Percentiles rank a stretch among this genome's conserved stretches.
Evolutionary conservation across 2,113 vertebrate species (phyloP).

Genomic region (Myotis yumanensis): DNA sequence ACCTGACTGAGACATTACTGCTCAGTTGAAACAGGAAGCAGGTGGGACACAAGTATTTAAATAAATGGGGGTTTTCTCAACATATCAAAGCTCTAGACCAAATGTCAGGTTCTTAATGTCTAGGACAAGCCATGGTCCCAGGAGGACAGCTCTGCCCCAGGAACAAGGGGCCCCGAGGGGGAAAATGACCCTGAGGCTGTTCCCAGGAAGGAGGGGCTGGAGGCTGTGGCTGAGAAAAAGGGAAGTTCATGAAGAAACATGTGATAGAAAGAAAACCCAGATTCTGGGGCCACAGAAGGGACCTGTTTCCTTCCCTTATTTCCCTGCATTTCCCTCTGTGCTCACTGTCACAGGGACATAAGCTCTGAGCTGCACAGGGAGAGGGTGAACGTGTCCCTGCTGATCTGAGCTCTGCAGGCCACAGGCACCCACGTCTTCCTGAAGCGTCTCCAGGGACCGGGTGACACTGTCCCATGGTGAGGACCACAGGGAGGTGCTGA

Average conservation of each 20-base stretch:
- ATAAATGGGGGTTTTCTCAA: too few relatives aligned
- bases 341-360: accelerated
- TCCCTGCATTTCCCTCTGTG: not conserved
- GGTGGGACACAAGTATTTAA: too few relatives aligned
- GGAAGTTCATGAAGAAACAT: too few relatives aligned
- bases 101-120: not conserved
- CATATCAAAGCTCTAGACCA: not conserved
- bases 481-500: not conserved
- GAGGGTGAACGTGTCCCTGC: accelerated
- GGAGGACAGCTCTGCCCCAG: not conserved
- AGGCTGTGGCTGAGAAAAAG: too few relatives aligned
- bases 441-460: not conserved
- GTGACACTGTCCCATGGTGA: accelerated
- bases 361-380: accelerated
- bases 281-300: too few relatives aligned
- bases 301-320: not conserved
- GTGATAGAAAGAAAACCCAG: too few relatives aligned
- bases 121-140: not conserved
- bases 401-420: too few relatives aligned
- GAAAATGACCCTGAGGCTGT: not conserved
- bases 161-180: too few relatives aligned
- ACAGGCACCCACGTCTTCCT: not conserved
- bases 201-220: too few relatives aligned
- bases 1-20: too few relatives aligned
- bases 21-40: too few relatives aligned